Conservation (phyloP, 1,140 invertebrate genomes). For the Leptinotarsa defecta region DNA sequence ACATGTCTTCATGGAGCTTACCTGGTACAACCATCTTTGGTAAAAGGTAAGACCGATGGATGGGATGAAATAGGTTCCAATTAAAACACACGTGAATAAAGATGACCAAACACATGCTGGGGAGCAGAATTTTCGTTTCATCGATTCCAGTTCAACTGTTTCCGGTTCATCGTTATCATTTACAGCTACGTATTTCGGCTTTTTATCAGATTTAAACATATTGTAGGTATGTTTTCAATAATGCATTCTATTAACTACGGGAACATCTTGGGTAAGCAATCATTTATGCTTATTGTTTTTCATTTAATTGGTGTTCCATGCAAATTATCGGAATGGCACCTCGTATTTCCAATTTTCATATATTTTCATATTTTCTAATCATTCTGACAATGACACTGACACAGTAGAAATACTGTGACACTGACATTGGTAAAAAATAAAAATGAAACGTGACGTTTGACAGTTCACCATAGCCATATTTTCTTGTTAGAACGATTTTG, state of each 20-base stretch:
- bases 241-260: not conserved
- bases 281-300: too few species aligned
- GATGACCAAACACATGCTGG: slow-evolving; percentile 49
- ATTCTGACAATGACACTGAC: too few species aligned
- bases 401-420: too few species aligned
- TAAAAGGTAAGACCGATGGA: slow-evolving; percentile 97
- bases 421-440: too few species aligned
- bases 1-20: slow-evolving; percentile 53
- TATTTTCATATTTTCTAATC: too few species aligned
- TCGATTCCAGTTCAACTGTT: slow-evolving; percentile 44
- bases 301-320: too few species aligned
- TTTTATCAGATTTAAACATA: slow-evolving; percentile 47
- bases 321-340: too few species aligned
- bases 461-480: too few species aligned
- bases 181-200: slow-evolving; percentile 47
- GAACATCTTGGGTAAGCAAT: too few species aligned
- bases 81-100: slow-evolving; percentile 60
- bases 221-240: slow-evolving; percentile 29
- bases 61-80: slow-evolving; percentile 83
- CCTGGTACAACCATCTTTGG: slow-evolving; percentile 89
- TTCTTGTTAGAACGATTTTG: too few species aligned
- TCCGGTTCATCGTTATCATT: slow-evolving; percentile 41
- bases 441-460: too few species aligned
- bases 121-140: slow-evolving; percentile 47
- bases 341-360: too few species aligned